These are phyloP conservation scores for Pandemis heparana DNA, from an alignment of 2,888 invertebrate genomes.

Conservation along the genomic window DNA sequence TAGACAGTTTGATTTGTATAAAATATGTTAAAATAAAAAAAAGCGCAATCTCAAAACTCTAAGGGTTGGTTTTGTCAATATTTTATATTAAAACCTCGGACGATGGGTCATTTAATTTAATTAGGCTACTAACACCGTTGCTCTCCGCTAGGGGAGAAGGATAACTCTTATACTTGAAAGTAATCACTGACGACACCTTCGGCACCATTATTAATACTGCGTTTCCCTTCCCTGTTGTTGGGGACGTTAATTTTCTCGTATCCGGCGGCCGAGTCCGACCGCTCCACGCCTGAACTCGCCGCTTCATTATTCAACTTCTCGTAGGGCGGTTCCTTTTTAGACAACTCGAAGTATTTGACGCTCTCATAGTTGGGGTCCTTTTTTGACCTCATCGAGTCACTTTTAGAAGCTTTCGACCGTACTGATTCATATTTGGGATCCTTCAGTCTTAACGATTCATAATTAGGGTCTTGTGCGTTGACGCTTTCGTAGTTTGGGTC, in stretches of 20 bases:
- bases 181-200: slow-evolving; percentile 78
- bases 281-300: slow-evolving; percentile 58
- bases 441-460: slow-evolving; percentile 87
- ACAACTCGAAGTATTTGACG: slow-evolving; percentile 89
- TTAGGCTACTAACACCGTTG: slow-evolving; percentile 21
- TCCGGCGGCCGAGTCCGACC: slow-evolving; percentile 76
- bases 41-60: slow-evolving; percentile 71
- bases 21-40: slow-evolving; percentile 65
- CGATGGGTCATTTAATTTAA: slow-evolving; percentile 2
- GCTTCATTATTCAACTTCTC: slow-evolving; percentile 85
- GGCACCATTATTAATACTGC: slow-evolving; percentile 76
- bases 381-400: slow-evolving; percentile 84
- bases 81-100: slow-evolving; percentile 56
- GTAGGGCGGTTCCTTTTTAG: slow-evolving; percentile 88
- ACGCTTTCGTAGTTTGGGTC: slow-evolving; percentile 91
- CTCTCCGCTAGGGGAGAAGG: slow-evolving; percentile 37
- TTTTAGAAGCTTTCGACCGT: slow-evolving; percentile 79
- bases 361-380: slow-evolving; percentile 93
- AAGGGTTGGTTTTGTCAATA: slow-evolving; percentile 44
- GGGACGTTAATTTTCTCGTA: slow-evolving; percentile 78
- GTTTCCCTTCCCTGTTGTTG: slow-evolving; percentile 65
- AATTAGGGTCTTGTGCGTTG: slow-evolving; percentile 88
- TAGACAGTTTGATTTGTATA: slow-evolving; percentile 57
- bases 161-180: slow-evolving; percentile 73
- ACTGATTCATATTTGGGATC: slow-evolving; percentile 91